Percentiles rank a stretch among this genome's conserved stretches.
Evolutionary conservation across 2,888 invertebrate genomes (phyloP).

Genomic region (Clanis bilineata): DNA sequence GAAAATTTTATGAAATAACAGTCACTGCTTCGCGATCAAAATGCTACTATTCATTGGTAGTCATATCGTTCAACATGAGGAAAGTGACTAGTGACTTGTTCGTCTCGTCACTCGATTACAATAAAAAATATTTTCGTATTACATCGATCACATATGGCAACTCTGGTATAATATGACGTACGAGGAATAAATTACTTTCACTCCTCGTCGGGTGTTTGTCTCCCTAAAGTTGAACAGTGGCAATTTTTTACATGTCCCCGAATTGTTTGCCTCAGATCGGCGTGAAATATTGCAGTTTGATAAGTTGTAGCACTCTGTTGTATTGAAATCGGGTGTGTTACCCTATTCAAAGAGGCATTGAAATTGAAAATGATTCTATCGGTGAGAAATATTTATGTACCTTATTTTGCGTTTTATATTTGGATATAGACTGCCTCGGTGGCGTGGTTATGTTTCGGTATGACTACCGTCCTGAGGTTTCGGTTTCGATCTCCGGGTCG

Average conservation of each 20-base stretch:
- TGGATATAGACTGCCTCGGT: too few species aligned
- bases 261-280: slow-evolving; percentile 45
- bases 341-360: not conserved
- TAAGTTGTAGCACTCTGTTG: slow-evolving; percentile 45
- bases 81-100: too few species aligned
- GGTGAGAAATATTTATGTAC: not conserved
- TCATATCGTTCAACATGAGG: too few species aligned
- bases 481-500: too few species aligned
- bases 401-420: not conserved
- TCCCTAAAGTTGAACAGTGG: slow-evolving; percentile 32
- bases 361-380: not conserved
- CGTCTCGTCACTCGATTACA: too few species aligned
- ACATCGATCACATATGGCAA: too few species aligned
- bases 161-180: slow-evolving; percentile 62
- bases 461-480: too few species aligned
- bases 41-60: too few species aligned
- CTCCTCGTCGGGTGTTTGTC: slow-evolving; percentile 48
- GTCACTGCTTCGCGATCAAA: too few species aligned
- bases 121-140: too few species aligned
- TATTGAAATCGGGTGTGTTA: slow-evolving; percentile 34
- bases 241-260: slow-evolving; percentile 43
- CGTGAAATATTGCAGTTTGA: slow-evolving; percentile 51
- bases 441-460: too few species aligned
- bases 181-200: slow-evolving; percentile 61
- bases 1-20: too few species aligned